These are phyloP conservation scores for Telmatochromis sp. DNA, from an alignment of 2,113 vertebrate genomes.

Conservation along the genomic window DNA sequence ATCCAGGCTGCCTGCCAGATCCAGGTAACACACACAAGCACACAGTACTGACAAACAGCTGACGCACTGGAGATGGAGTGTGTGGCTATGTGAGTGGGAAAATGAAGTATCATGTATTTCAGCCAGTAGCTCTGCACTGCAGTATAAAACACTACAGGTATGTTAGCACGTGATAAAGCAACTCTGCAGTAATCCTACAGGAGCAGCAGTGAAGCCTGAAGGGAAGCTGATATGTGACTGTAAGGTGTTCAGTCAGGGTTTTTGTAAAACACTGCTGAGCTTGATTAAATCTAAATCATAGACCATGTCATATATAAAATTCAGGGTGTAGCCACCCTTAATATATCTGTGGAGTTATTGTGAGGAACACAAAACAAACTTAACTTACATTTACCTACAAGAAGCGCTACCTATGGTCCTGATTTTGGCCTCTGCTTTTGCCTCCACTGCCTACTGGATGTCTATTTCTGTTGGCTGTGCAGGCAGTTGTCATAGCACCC, in stretches of 20 bases:
- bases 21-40: slow-evolving; percentile 73
- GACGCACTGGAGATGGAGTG: background rate
- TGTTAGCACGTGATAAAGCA: background rate
- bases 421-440: background rate
- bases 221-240: background rate
- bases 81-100: background rate
- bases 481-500: background rate
- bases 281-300: background rate
- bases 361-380: background rate
- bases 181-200: slow-evolving; percentile 5
- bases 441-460: background rate
- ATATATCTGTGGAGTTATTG: background rate
- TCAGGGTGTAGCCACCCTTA: background rate
- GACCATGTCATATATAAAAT: background rate
- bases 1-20: slow-evolving; percentile 94
- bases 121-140: slow-evolving; percentile 26
- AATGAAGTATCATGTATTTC: background rate
- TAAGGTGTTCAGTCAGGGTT: background rate
- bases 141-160: background rate
- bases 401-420: background rate
- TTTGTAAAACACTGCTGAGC: background rate
- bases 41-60: background rate
- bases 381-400: background rate
- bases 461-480: background rate
- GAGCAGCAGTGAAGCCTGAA: background rate